Conservation (phyloP, 2,113 vertebrate genomes). For the Cephalopholis sonnerati region DNA sequence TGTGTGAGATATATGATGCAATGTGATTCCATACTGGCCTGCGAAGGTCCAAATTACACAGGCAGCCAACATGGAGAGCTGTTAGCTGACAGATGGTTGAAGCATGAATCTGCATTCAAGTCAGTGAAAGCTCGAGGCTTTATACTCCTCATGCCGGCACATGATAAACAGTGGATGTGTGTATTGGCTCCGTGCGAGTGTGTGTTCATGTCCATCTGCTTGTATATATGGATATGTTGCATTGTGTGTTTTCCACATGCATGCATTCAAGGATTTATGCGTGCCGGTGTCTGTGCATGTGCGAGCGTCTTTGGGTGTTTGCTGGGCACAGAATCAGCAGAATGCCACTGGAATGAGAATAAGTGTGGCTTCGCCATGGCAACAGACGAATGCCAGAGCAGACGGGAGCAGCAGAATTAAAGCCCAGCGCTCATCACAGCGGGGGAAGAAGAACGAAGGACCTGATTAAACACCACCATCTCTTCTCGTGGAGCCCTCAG, state of each 20-base stretch:
- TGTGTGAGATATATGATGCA: slow-evolving; percentile 45
- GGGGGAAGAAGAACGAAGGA: slow-evolving; percentile 58
- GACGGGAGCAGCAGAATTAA: slow-evolving; percentile 63
- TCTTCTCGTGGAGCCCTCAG: slow-evolving; percentile 54
- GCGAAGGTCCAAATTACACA: slow-evolving; percentile 56
- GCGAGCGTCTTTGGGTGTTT: slow-evolving; percentile 52
- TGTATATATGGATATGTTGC: neutral
- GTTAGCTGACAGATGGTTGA: slow-evolving; percentile 74
- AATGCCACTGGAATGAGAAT: slow-evolving; percentile 75
- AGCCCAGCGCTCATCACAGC: slow-evolving; percentile 67
- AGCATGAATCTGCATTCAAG: slow-evolving; percentile 68
- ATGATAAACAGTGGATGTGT: slow-evolving; percentile 57
- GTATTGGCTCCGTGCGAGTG: neutral
- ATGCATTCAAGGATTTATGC: slow-evolving; percentile 13
- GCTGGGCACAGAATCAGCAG: slow-evolving; percentile 64
- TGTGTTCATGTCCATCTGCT: slow-evolving; percentile 27
- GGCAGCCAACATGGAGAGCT: slow-evolving; percentile 52
- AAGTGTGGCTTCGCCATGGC: slow-evolving; percentile 75
- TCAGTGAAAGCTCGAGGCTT: slow-evolving; percentile 51
- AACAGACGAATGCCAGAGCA: slow-evolving; percentile 75
- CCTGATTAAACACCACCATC: slow-evolving; percentile 68
- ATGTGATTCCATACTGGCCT: slow-evolving; percentile 40
- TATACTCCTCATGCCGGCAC: slow-evolving; percentile 40
- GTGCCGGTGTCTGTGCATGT: slow-evolving; percentile 20
- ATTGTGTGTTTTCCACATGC: slow-evolving; percentile 18